These are phyloP conservation scores for Xiphias gladius DNA, from an alignment of 2,113 vertebrate genomes.

Conservation along the genomic window DNA sequence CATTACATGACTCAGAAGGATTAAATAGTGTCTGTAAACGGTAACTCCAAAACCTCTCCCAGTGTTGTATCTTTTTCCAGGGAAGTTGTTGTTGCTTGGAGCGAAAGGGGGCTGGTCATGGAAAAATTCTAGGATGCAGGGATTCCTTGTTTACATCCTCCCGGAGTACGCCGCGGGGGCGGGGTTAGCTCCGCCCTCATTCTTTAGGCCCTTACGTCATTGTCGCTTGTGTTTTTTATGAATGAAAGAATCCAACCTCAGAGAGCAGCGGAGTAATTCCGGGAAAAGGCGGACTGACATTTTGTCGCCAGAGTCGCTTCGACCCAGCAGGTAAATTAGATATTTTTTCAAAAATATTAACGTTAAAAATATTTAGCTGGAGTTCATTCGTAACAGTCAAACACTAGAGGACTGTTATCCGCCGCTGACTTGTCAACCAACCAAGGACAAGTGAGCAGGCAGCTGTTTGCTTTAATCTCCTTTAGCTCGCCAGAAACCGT, in stretches of 20 bases:
- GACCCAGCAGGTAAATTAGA: slow-evolving; percentile 71
- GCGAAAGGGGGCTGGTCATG: slow-evolving; percentile 43
- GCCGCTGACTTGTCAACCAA: slow-evolving; percentile 35
- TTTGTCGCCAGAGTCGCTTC: slow-evolving; percentile 80
- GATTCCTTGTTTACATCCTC: slow-evolving; percentile 85
- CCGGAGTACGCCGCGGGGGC: slow-evolving; percentile 77
- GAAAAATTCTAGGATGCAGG: slow-evolving; percentile 75
- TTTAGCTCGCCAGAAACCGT: slow-evolving; percentile 71
- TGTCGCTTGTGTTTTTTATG: slow-evolving; percentile 87
- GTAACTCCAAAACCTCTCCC: neutral
- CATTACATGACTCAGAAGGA: neutral
- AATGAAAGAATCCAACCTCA: slow-evolving; percentile 87
- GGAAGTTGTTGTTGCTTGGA: slow-evolving; percentile 37
- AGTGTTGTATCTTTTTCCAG: neutral
- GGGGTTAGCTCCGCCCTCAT: slow-evolving; percentile 83
- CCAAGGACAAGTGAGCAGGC: slow-evolving; percentile 75
- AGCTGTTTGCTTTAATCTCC: slow-evolving; percentile 77
- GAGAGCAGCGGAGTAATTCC: slow-evolving; percentile 86
- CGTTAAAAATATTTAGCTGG: neutral
- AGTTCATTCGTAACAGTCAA: neutral
- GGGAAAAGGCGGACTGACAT: slow-evolving; percentile 88
- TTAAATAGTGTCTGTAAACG: neutral
- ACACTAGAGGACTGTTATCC: slow-evolving; percentile 21
- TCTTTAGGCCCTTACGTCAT: slow-evolving; percentile 85
- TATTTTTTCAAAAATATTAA: slow-evolving; percentile 12